Evolutionary conservation across 2,113 vertebrate species (phyloP).

Genomic region (Amazona guildingii): DNA sequence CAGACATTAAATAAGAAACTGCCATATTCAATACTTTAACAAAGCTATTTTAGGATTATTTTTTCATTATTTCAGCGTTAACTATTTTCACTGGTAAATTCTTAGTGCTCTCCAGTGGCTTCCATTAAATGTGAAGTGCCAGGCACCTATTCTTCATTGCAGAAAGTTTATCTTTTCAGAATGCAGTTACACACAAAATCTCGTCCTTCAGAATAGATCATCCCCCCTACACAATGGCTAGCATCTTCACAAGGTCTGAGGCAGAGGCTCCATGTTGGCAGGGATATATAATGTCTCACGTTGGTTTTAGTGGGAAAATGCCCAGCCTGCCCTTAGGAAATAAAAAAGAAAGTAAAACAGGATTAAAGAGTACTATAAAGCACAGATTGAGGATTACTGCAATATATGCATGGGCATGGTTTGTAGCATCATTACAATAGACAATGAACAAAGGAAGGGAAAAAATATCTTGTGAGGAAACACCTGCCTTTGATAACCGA

Average conservation of each 20-base stretch:
- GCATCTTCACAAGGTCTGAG: background rate
- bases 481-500: background rate
- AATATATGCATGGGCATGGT: background rate
- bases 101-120: background rate
- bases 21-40: background rate
- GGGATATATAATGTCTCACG: background rate
- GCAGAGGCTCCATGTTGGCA: background rate
- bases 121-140: background rate
- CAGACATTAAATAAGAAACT: background rate
- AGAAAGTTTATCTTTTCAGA: background rate
- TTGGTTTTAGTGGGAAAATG: background rate
- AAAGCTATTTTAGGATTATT: background rate
- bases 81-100: background rate
- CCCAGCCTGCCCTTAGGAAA: background rate
- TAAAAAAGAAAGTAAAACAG: background rate
- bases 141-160: background rate
- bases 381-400: background rate
- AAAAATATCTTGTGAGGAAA: background rate
- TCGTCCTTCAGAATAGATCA: background rate
- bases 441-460: background rate
- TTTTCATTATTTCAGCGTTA: background rate
- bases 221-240: background rate
- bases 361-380: background rate
- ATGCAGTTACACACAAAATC: background rate
- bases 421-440: background rate